Evolutionary conservation across 2,113 vertebrate species (phyloP).

Genomic region (Marmota monax): DNA sequence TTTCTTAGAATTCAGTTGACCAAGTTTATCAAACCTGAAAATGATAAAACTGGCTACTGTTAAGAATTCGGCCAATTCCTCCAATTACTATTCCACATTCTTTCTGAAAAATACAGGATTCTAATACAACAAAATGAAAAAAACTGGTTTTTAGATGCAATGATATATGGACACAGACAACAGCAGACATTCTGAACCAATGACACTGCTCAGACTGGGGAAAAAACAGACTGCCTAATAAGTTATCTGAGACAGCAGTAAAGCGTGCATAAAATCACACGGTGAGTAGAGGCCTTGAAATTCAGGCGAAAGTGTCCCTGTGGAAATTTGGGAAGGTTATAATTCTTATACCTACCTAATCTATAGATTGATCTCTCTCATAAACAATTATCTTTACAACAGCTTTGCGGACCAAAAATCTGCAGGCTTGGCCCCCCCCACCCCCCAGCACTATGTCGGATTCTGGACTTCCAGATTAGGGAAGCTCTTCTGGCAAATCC

Average conservation of each 20-base stretch:
- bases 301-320: background rate
- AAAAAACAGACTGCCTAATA: background rate
- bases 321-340: background rate
- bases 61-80: background rate
- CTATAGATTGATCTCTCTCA: fast-evolving
- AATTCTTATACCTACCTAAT: background rate
- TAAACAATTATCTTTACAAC: background rate
- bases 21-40: background rate
- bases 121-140: background rate
- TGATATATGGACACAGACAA: background rate
- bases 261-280: background rate
- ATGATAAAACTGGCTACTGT: background rate
- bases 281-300: background rate
- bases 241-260: background rate
- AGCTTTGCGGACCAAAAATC: background rate
- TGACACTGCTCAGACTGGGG: background rate
- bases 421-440: too few relatives aligned
- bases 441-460: background rate
- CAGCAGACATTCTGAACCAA: background rate
- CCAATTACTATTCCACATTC: background rate
- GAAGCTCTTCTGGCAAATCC: background rate
- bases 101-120: background rate
- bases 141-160: background rate
- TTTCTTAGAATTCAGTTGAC: background rate
- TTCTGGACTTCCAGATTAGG: background rate